These are phyloP conservation scores for Pyralis farinalis DNA, from an alignment of 2,888 invertebrate species.

Conservation along the genomic window DNA sequence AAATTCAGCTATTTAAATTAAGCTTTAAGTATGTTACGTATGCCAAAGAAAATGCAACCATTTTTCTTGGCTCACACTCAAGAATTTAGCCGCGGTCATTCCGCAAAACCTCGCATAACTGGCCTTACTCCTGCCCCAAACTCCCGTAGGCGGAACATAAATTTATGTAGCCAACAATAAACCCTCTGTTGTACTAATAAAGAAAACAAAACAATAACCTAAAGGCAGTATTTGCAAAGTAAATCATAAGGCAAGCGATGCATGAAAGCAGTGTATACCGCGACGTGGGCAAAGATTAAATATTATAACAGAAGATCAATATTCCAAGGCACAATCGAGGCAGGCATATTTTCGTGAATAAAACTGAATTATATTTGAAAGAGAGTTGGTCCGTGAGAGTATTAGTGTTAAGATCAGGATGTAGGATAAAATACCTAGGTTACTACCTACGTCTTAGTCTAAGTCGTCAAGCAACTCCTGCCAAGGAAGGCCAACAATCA, in stretches of 20 bases:
- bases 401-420: too few relatives aligned
- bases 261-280: constrained; percentile 44
- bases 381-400: too few relatives aligned
- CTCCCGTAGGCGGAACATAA: constrained; percentile 8
- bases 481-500: too few relatives aligned
- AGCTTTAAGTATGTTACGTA: too few relatives aligned
- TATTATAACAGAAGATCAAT: constrained; percentile 7
- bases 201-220: constrained; percentile 30
- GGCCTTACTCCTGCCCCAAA: neutral
- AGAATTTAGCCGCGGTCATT: neutral
- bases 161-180: constrained; percentile 23
- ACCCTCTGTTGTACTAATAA: constrained; percentile 28
- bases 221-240: constrained; percentile 43
- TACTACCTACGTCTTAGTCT: too few relatives aligned
- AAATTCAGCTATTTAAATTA: too few relatives aligned
- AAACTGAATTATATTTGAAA: too few relatives aligned
- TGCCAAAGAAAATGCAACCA: too few relatives aligned
- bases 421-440: too few relatives aligned
- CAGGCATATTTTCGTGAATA: too few relatives aligned
- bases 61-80: neutral
- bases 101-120: neutral
- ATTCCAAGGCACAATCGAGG: too few relatives aligned
- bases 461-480: too few relatives aligned
- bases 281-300: constrained; percentile 29
- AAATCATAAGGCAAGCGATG: constrained; percentile 56